Base-by-base conservation (phyloP, 2,888 invertebrate genomes). In the Epinotia bilunana region DNA sequence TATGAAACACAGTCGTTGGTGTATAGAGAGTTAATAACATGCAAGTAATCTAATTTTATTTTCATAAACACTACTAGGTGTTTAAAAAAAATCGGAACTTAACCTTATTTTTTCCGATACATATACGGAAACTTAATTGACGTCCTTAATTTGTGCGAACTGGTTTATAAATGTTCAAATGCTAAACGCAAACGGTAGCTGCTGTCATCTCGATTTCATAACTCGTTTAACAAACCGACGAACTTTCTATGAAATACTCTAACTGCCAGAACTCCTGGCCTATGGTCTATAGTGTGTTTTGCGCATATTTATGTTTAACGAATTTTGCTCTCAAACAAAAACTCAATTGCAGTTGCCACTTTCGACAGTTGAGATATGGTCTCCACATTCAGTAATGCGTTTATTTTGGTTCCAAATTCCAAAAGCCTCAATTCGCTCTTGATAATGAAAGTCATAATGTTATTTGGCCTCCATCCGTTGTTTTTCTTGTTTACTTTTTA, bases 401-500 rank as follows among this genome's bases (percentile, higher is more conserved):
- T 33, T 18, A 13, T 64, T 64, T 23, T 13, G 39, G 39, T 53
- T 1, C 5, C 16, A 4, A 53, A 53, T 53, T 1, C 5, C 16
- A 4, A 53, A 53, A n/a, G 16, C 13, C 49, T 23, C 28, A 64
- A 20, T 53, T 53, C 53, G 43, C 16, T 68, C 58, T 23, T 23
- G 57, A 43, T 62, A 62, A 58, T n/a, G 23, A 39, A 55, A 57
- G n/a, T 53, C 28, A 2, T 43, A 57, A 58, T n/a, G 57, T 65
- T 61, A 7, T 55, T 65, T 60, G 60, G 69, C 60, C 69, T 69
- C 69, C 69, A 60, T 69, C 58, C 58, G 58, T 16, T 43, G 39
- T 58, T 60, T 60, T 69, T 58, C 3, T 49, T 11, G 62, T 23
- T n/a, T 11, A 68, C 43, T 60, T 67, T 46, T 69, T 58, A 60